Conservation (phyloP, 2,797 vertebrate species). For the Corythornis leucogaster region DNA sequence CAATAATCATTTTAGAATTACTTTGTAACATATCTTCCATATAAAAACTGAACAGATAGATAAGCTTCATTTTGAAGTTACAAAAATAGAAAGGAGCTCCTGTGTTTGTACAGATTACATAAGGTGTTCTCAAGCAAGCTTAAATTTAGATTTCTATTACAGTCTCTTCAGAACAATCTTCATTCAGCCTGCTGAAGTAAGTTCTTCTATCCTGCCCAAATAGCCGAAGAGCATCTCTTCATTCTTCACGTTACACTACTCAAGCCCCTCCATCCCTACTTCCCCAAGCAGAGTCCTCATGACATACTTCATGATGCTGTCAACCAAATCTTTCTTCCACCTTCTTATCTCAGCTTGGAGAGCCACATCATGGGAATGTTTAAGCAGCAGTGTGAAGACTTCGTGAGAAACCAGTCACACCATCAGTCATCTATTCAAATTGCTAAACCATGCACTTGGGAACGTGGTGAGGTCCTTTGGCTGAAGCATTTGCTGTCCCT, state of each 20-base stretch:
- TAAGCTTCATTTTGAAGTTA: background rate
- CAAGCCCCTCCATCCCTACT: background rate
- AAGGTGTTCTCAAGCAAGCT: background rate
- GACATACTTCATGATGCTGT: background rate
- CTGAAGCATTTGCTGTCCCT: background rate
- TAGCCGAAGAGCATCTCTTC: background rate
- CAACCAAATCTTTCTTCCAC: slow-evolving; percentile 1
- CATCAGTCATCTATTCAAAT: background rate
- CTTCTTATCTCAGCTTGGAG: background rate
- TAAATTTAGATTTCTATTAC: background rate
- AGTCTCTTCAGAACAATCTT: slow-evolving; percentile 13
- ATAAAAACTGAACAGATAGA: background rate
- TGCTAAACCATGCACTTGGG: background rate
- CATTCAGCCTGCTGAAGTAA: slow-evolving; percentile 1
- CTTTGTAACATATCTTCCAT: background rate
- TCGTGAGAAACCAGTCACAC: background rate
- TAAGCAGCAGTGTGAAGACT: background rate
- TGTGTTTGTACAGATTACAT: background rate
- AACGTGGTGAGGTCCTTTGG: background rate
- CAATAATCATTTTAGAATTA: background rate
- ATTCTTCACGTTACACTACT: background rate
- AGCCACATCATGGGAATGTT: background rate
- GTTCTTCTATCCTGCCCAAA: slow-evolving; percentile 42
- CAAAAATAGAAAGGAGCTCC: background rate
- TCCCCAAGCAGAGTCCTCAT: slow-evolving; percentile 12